phyloP scores from a whole-genome alignment of 2,797 vertebrate species.

The Micromesistius poutassou region DNA sequence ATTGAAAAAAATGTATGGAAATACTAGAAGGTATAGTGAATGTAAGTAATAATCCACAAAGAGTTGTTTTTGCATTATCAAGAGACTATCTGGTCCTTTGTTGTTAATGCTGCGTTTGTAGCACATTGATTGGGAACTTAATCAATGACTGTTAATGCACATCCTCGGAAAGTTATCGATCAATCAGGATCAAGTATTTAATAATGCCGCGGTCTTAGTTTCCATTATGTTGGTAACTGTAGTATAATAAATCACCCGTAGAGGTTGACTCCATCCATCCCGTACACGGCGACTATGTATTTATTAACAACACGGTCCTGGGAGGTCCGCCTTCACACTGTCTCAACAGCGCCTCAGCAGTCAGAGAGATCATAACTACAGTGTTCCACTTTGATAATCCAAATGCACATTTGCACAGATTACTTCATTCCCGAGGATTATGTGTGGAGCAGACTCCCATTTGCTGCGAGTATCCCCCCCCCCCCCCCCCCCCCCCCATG shows the following conservation, averaged over 20 bases:
- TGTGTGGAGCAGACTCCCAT: constrained; percentile 38
- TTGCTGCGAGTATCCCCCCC: constrained; percentile 30
- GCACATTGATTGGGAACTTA: background rate
- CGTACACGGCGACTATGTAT: too few relatives aligned
- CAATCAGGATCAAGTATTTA: background rate
- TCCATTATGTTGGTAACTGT: too few relatives aligned
- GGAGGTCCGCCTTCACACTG: background rate
- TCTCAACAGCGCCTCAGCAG: constrained; percentile 35
- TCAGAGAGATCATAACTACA: constrained; percentile 55
- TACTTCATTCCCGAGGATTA: constrained; percentile 59
- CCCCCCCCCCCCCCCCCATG: constrained; percentile 23
- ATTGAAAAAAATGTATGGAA: too few relatives aligned
- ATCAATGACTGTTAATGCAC: background rate
- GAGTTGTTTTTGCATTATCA: too few relatives aligned
- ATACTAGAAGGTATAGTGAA: too few relatives aligned
- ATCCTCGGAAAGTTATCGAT: background rate
- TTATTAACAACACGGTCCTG: background rate
- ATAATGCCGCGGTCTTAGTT: background rate
- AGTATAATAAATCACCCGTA: too few relatives aligned
- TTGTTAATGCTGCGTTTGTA: background rate
- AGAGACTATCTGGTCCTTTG: background rate
- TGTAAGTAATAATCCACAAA: background rate
- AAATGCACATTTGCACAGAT: constrained; percentile 65
- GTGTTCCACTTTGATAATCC: constrained; percentile 57
- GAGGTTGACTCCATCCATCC: too few relatives aligned